These are phyloP conservation scores for Nowickia ferox DNA, from an alignment of 2,888 invertebrate genomes.

Conservation along the genomic window DNA sequence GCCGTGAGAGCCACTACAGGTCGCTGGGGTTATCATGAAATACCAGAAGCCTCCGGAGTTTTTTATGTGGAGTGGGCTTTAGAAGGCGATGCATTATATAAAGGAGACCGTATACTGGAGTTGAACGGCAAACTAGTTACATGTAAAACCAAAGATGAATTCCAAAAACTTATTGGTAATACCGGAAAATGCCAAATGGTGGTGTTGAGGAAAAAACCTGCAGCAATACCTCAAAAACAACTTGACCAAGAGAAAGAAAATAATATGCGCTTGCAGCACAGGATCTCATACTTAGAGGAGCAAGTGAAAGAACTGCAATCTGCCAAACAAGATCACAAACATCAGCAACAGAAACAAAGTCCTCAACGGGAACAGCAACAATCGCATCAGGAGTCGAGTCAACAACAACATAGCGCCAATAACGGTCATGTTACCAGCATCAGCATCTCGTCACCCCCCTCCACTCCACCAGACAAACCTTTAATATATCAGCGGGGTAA, in stretches of 20 bases:
- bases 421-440: slow-evolving; percentile 87
- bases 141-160: slow-evolving; percentile 88
- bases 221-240: slow-evolving; percentile 81
- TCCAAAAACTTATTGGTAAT: slow-evolving; percentile 86
- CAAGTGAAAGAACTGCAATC: slow-evolving; percentile 88
- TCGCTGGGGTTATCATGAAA: slow-evolving; percentile 88
- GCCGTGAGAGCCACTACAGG: slow-evolving; percentile 88
- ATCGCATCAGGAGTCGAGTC: slow-evolving; percentile 46
- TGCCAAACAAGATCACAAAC: slow-evolving; percentile 77
- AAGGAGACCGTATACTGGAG: slow-evolving; percentile 91
- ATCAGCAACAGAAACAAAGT: slow-evolving; percentile 49
- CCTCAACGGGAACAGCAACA: slow-evolving; percentile 48
- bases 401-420: slow-evolving; percentile 46
- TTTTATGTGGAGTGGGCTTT: slow-evolving; percentile 92
- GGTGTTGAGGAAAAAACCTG: slow-evolving; percentile 80
- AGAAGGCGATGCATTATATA: slow-evolving; percentile 89
- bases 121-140: slow-evolving; percentile 91
- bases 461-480: slow-evolving; percentile 84
- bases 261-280: slow-evolving; percentile 92
- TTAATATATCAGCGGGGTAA: slow-evolving; percentile 91
- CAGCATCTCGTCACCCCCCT: slow-evolving; percentile 87
- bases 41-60: slow-evolving; percentile 86
- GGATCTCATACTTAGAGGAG: slow-evolving; percentile 95
- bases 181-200: slow-evolving; percentile 82
- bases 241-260: slow-evolving; percentile 86